Evolutionary conservation across 2,888 invertebrate genomes (phyloP).

Genomic region (Acleris cristana): DNA sequence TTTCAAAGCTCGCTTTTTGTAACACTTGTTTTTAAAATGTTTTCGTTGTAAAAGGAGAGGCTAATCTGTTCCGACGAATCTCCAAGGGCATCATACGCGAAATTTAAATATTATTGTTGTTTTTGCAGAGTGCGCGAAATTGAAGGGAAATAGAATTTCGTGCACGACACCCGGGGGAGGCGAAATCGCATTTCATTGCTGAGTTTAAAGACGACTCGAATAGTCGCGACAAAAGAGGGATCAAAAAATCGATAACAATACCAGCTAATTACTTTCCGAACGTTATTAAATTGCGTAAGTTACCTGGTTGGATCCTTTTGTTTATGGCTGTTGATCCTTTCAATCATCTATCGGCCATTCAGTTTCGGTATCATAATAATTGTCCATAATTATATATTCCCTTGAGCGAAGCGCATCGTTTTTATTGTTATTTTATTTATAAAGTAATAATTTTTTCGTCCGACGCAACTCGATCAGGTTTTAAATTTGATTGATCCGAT

Average conservation of each 20-base stretch:
- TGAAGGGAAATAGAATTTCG: slow-evolving; percentile 81
- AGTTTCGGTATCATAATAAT: slow-evolving; percentile 82
- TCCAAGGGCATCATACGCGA: slow-evolving; percentile 53
- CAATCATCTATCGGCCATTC: slow-evolving; percentile 83
- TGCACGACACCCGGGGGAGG: slow-evolving; percentile 61
- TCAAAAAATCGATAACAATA: slow-evolving; percentile 62
- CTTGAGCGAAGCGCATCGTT: slow-evolving; percentile 78
- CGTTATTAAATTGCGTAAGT: slow-evolving; percentile 75
- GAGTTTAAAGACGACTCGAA: slow-evolving; percentile 54
- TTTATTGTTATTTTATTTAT: slow-evolving; percentile 85
- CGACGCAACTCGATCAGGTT: slow-evolving; percentile 78
- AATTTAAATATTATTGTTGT: slow-evolving; percentile 82
- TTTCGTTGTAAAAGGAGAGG: not conserved
- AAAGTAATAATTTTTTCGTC: slow-evolving; percentile 82
- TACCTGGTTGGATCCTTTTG: slow-evolving; percentile 79
- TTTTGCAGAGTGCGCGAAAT: slow-evolving; percentile 80
- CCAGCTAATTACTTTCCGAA: slow-evolving; percentile 74
- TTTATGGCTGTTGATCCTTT: slow-evolving; percentile 82
- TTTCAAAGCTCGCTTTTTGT: no score
- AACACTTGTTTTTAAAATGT: not conserved
- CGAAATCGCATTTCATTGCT: slow-evolving; percentile 65
- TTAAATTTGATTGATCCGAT: slow-evolving; percentile 84
- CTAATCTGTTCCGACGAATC: slow-evolving; percentile 33
- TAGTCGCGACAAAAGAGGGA: slow-evolving; percentile 42
- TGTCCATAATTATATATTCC: slow-evolving; percentile 84